Base-by-base conservation (phyloP, 2,888 invertebrate species). In the Deilephila elpenor region DNA sequence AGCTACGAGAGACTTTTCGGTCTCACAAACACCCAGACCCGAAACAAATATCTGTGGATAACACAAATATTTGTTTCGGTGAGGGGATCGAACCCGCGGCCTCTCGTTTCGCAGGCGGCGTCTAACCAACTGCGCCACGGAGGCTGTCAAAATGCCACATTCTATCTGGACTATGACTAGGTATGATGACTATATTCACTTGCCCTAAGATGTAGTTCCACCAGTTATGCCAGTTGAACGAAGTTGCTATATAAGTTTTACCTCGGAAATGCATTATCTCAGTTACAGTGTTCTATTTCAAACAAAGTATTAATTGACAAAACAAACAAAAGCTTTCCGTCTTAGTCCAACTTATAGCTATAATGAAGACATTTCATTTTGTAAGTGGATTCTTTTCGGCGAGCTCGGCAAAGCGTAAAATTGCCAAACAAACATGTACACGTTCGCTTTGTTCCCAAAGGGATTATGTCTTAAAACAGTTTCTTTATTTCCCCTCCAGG, bases 341-440 rank as follows among this genome's bases (percentile, higher is more conserved):
- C n/a, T n/a, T n/a, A 44, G 14, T 67, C 51, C 51, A 67, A 62
- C 62, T 62, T 67, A 67, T 51, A 17, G 67, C 25, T 51, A 51
- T 60, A 71, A 71, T 71, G 59, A 79, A 83, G 79, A 86, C 80
- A 86, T 86, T 87, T 86, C 84, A 85, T 86, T 88, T 86, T 79
- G 81, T 78, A 79, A 81, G 83, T 80, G 80, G 79, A 84, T 89
- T 88, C 85, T 85, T 86, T 85, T 84, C 81, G 80, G 82, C 77
- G 85, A 79, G 84, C 78, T 84, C 87, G 80, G 83, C 87, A 83
- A 84, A 84, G 87, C 91, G 91, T 91, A 88, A 93, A 92, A 92
- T 92, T 92, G 91, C 83, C 83, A 84, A 85, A 87, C 87, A 90
- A 90, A 91, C 89, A 89, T 88, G 84, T 83, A 83, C 86, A 84